Base-by-base conservation (phyloP, 2,888 invertebrate genomes). In the Bombylius major region DNA sequence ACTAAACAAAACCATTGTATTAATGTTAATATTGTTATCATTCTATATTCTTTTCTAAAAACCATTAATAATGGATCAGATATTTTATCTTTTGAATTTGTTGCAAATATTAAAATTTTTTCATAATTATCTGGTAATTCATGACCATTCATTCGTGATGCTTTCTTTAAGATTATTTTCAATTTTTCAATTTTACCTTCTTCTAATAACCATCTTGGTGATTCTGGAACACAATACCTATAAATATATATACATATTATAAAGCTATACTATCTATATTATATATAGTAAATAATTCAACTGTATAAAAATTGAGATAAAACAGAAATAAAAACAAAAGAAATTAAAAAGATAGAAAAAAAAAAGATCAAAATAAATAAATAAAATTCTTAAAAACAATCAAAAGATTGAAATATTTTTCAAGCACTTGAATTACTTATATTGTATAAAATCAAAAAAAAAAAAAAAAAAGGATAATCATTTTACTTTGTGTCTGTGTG, bases 1-100 rank as follows among this genome's bases (percentile, higher is more conserved):
- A 88, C 86, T 68, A 87, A 81, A 36, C 82, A 78, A 67, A 86
- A 83, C 88, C 88, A 89, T 52, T 83, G 79, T 39, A 86, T 66
- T 63, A 85, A 82, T 32, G 86, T 75, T 56, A 86, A 79, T 32
- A 84, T 73, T 0, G 87, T 87, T 59, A 82, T 82, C 65, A 80
- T 83, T 61, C 82, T 73, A 64, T 87, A 79, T 59, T 73, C 70
- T 44, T 82, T 81, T 65, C 77, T 79, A 67, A 87, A 85, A 1
- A 87, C 77, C 67, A 87, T 82, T 42, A 78, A 62, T 3, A 86
- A 76, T 51, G 82, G 82, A 55, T 77, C 78, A 33, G 62, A 52
- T 54, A 53, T 56, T 11, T 23, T 45, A 9, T 48, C 45, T 47
- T 48, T 51, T 44, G 42, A 32, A 14, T 52, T 70, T 13, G 71